Conservation (phyloP, 1,140 invertebrate species). For the Danaus melanippus region DNA sequence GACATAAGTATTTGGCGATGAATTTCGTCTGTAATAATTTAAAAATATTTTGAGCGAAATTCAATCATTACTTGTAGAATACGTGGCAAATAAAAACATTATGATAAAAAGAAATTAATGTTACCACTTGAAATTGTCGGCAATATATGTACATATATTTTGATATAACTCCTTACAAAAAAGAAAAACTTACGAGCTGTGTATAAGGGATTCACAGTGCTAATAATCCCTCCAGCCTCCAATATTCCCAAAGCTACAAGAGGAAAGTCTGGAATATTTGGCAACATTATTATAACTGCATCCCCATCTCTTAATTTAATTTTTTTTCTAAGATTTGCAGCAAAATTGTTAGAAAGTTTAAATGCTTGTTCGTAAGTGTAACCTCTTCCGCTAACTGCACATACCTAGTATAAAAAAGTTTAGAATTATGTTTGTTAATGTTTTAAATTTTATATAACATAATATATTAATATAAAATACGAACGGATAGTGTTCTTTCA, state of each 20-base stretch:
- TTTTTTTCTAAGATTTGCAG: constrained; percentile 77
- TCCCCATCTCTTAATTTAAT: constrained; percentile 81
- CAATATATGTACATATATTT: background rate
- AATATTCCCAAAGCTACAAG: constrained; percentile 79
- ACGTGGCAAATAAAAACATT: background rate
- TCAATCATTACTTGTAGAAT: background rate
- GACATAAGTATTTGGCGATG: constrained; percentile 79
- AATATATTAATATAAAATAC: constrained; percentile 29
- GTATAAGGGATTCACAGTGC: constrained; percentile 87
- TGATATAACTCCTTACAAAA: background rate
- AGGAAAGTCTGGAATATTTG: constrained; percentile 85
- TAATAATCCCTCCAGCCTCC: constrained; percentile 81
- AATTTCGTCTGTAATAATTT: constrained; percentile 81
- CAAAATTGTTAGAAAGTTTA: constrained; percentile 77
- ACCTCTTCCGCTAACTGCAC: constrained; percentile 78
- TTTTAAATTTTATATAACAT: background rate
- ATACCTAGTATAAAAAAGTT: constrained; percentile 73
- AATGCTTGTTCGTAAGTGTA: constrained; percentile 82
- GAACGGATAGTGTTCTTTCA: constrained; percentile 75
- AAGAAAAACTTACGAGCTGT: constrained; percentile 76
- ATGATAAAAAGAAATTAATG: background rate
- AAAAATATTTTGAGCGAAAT: background rate
- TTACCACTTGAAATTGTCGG: background rate
- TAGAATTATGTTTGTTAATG: background rate
- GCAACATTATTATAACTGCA: constrained; percentile 79